These are phyloP conservation scores for Lithodes maja DNA, from an alignment of 2,888 invertebrate species.

Conservation along the genomic window DNA sequence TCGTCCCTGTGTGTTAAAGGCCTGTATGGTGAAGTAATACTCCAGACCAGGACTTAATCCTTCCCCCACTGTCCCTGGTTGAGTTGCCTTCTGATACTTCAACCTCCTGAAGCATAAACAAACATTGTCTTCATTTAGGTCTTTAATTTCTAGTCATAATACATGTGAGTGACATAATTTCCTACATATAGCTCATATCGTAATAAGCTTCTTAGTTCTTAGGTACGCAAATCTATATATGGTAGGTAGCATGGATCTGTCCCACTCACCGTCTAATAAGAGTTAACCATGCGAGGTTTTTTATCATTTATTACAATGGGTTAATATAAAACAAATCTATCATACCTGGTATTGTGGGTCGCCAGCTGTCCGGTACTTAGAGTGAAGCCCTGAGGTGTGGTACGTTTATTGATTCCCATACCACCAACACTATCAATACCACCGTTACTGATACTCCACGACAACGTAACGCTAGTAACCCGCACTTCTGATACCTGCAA, in stretches of 20 bases:
- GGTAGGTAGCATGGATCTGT: neutral
- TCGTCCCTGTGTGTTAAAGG: neutral
- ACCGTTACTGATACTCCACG: neutral
- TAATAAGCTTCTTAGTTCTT: too few species aligned
- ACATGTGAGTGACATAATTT: too few species aligned
- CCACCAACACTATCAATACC: neutral
- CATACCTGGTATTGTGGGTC: neutral
- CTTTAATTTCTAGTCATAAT: too few species aligned
- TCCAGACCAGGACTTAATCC: neutral
- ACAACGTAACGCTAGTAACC: neutral
- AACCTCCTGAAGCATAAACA: neutral
- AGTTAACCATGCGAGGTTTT: neutral
- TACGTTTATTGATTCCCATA: neutral
- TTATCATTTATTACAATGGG: neutral
- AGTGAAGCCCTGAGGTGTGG: neutral
- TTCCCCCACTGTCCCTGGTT: neutral
- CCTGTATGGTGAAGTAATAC: neutral
- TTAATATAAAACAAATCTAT: neutral
- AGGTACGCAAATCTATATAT: too few species aligned
- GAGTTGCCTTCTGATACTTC: neutral
- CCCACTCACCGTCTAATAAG: neutral
- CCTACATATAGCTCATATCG: too few species aligned
- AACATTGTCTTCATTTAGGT: neutral
- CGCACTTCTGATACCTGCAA: neutral
- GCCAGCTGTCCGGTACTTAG: slow-evolving; percentile 13